Conservation (phyloP, 2,888 invertebrate genomes). For the Xylocampa areola region DNA sequence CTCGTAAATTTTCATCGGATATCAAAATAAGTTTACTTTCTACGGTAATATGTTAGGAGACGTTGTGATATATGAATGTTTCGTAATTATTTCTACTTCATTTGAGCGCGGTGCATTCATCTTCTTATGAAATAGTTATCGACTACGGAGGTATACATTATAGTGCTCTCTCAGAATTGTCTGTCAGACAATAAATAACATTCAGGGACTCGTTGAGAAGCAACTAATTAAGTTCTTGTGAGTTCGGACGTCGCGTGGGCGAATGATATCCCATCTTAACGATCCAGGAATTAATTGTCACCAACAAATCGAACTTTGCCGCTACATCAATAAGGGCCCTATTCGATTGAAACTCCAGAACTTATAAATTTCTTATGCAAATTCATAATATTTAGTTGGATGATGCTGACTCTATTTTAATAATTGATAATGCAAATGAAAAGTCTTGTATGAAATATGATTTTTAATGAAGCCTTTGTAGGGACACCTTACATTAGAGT, state of each 20-base stretch:
- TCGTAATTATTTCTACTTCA: conserved; percentile 57
- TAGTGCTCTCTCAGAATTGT: conserved; percentile 79
- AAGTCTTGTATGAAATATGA: conserved; percentile 54
- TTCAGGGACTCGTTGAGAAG: conserved; percentile 77
- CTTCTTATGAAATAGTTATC: conserved; percentile 70
- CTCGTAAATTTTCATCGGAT: conserved; percentile 48
- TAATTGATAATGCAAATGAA: conserved; percentile 84
- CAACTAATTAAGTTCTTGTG: conserved; percentile 88
- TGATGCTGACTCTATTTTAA: conserved; percentile 75
- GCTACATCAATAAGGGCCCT: conserved; percentile 35
- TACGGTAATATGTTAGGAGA: conserved; percentile 35
- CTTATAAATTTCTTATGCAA: conserved; percentile 73
- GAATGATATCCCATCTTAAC: conserved; percentile 70
- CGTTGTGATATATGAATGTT: conserved; percentile 46
- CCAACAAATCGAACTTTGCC: conserved; percentile 62
- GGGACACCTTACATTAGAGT: too few species aligned
- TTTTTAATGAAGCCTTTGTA: conserved; percentile 45
- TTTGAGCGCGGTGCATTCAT: conserved; percentile 62
- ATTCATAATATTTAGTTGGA: conserved; percentile 75
- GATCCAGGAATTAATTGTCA: conserved; percentile 62
- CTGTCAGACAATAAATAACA: conserved; percentile 83
- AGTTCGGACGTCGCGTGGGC: conserved; percentile 78
- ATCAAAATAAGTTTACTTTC: conserved; percentile 51
- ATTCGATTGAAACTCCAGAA: conserved; percentile 32
- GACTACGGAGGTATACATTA: conserved; percentile 72